Evolutionary conservation across 2,797 vertebrate species (phyloP).

Genomic region (Cetoscarus ocellatus): DNA sequence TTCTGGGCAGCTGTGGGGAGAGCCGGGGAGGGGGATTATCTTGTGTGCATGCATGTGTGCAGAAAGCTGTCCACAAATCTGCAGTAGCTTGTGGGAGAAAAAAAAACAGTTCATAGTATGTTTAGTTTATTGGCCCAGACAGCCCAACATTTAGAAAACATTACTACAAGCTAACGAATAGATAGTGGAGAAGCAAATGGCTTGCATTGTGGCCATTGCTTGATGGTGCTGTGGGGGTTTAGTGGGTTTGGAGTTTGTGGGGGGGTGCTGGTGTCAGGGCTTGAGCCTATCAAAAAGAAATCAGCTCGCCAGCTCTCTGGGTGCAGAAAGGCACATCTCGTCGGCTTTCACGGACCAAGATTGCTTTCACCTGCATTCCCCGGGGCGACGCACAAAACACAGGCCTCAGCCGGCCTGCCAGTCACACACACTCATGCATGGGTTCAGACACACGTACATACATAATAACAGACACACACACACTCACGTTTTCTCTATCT

Average conservation of each 20-base stretch:
- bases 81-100: slow-evolving; percentile 11
- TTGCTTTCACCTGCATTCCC: slow-evolving; percentile 87
- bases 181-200: slow-evolving; percentile 47
- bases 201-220: slow-evolving; percentile 41
- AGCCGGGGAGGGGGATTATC: slow-evolving; percentile 35
- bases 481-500: slow-evolving; percentile 63
- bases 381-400: slow-evolving; percentile 79
- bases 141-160: not conserved
- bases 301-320: slow-evolving; percentile 81
- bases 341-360: slow-evolving; percentile 83
- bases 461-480: slow-evolving; percentile 33
- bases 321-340: slow-evolving; percentile 84
- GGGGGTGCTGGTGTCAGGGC: slow-evolving; percentile 67
- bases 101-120: not conserved
- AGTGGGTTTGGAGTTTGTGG: slow-evolving; percentile 35
- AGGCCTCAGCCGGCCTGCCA: slow-evolving; percentile 79
- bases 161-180: slow-evolving; percentile 49
- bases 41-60: not conserved
- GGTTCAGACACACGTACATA: slow-evolving; percentile 57
- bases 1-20: slow-evolving; percentile 31
- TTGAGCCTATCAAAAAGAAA: slow-evolving; percentile 86
- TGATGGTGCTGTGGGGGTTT: slow-evolving; percentile 43
- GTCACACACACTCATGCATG: slow-evolving; percentile 72
- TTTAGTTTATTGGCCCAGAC: slow-evolving; percentile 17
- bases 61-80: slow-evolving; percentile 9